Evolutionary conservation across 2,797 vertebrate genomes (phyloP), one percentile per base, ranked within the genome.

Genomic region (Tapera naevia): DNA sequence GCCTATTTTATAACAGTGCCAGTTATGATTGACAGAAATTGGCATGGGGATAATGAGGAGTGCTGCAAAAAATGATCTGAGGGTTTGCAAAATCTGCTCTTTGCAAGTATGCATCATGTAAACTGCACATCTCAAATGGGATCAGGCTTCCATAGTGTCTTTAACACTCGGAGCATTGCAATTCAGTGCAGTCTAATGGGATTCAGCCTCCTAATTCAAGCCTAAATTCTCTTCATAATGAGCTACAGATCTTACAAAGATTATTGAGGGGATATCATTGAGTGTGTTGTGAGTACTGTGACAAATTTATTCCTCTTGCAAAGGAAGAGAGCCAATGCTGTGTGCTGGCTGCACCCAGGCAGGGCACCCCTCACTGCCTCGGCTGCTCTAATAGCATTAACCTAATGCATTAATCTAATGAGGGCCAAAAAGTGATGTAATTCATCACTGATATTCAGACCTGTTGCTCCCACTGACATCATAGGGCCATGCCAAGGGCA

Each of bases 11-110:
- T 37, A 32, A 48, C 37, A 32, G 60, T 62, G 80, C 66, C 39
- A 45, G 76, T 46, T 45, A 11, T 96, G 95, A 96, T n/a, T 96
- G 96, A 86, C 92, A 93, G 92, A 35, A 76, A 88, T 88, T 93
- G 70, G 88, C 91, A 94, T 93, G 92, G 74, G 41, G 72, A 73
- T 95, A 96, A 97, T 76, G 92, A 95, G 80, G 35, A 7, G 41
- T 64, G 66, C 66, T 69, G 80, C 71, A 83, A 43, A 43, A 93
- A 94, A 53, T 48, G 28, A 71, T 76, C 89, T 5, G 30, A 70
- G 67, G 27, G 12, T 23, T 84, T 80, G 41, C n/a, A 79, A 81
- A 91, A 48, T 17, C 35, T 75, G 41, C 41, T 80, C 37, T 62
- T 74, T 80, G 71, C 60, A 28, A 74, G 10, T 56, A 58, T 39